Conservation (phyloP, 2,113 vertebrate species). For the Onychorhynchus coronatus region DNA sequence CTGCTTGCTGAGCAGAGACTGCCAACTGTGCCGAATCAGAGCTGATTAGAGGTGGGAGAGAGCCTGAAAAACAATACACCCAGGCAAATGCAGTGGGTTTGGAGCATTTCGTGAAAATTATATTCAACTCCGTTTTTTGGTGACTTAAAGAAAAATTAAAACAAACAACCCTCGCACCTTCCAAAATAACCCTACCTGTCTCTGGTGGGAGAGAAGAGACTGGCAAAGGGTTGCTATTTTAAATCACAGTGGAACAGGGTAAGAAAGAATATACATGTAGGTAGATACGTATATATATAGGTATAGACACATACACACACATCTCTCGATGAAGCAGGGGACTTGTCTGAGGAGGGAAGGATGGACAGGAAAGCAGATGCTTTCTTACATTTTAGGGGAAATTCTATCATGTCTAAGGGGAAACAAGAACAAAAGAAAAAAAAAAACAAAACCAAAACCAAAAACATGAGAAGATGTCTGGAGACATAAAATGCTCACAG, state of each 20-base stretch:
- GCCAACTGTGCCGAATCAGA: constrained; percentile 52
- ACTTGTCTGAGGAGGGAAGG: background rate
- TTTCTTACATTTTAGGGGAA: background rate
- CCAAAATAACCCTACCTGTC: constrained; percentile 60
- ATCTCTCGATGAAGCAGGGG: background rate
- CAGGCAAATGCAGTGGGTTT: constrained; percentile 32
- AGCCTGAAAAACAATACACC: constrained; percentile 50
- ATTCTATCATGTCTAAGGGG: background rate
- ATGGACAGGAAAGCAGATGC: background rate
- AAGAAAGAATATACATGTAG: background rate
- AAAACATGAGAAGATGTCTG: background rate
- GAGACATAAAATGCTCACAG: background rate
- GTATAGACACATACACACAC: background rate
- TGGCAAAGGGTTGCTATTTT: constrained; percentile 50
- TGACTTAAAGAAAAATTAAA: constrained; percentile 53
- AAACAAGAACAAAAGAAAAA: background rate
- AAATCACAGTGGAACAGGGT: background rate
- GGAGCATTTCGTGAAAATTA: constrained; percentile 17
- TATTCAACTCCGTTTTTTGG: constrained; percentile 41
- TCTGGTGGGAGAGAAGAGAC: constrained; percentile 44
- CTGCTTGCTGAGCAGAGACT: constrained; percentile 56
- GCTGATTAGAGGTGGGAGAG: constrained; percentile 56
- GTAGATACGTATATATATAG: background rate
- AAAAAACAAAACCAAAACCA: background rate
- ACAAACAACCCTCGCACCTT: constrained; percentile 58